Evolutionary conservation across 2,888 invertebrate species (phyloP).

Genomic region (Dendrolimus pini): DNA sequence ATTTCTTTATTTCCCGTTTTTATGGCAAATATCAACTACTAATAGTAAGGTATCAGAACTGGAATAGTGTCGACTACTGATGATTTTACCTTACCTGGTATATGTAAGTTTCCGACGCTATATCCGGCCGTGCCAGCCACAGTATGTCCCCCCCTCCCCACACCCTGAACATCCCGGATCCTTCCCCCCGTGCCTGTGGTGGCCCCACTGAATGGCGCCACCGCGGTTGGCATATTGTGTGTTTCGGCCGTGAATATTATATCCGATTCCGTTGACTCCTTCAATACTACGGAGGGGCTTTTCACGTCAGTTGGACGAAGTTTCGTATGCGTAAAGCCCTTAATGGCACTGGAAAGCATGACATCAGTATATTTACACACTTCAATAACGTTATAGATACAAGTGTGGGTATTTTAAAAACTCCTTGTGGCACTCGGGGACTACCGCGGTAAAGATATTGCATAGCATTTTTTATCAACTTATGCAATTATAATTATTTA

Average conservation of each 20-base stretch:
- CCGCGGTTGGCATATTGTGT: conserved; percentile 98
- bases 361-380: not conserved
- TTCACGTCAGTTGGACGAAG: conserved; percentile 79
- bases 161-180: conserved; percentile 95
- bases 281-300: conserved; percentile 79
- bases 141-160: conserved; percentile 95
- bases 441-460: no score
- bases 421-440: no score
- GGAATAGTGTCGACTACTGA: no score
- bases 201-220: conserved; percentile 98
- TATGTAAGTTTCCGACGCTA: conserved; percentile 93
- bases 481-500: no score
- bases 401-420: no score
- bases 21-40: no score
- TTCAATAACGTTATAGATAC: no score
- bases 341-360: conserved; percentile 83
- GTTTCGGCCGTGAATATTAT: conserved; percentile 99
- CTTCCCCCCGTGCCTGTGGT: conserved; percentile 98
- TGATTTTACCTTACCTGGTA: conserved; percentile 81
- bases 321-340: conserved; percentile 84
- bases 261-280: conserved; percentile 81
- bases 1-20: no score
- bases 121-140: conserved; percentile 98
- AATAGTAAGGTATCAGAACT: no score
- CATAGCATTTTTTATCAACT: no score